Conservation (phyloP, 2,888 invertebrate species). For the Plemyria rubiginata region DNA sequence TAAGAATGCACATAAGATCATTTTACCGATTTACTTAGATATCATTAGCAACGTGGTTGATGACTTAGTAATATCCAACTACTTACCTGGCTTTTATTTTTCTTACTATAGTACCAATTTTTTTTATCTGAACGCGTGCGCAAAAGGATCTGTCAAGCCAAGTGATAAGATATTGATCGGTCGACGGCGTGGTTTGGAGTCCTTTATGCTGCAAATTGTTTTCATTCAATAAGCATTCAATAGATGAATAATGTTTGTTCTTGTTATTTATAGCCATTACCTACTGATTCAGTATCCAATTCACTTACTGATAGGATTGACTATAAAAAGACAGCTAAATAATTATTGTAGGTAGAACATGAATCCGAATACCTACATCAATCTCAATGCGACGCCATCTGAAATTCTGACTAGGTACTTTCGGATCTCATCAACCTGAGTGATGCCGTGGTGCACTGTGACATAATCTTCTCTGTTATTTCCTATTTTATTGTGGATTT, state of each 20-base stretch:
- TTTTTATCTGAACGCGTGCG: slow-evolving; percentile 15
- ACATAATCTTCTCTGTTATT: slow-evolving; percentile 8
- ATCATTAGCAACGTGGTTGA: too few species aligned
- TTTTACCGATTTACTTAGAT: too few species aligned
- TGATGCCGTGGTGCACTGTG: slow-evolving; percentile 39
- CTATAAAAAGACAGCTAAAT: slow-evolving; percentile 33
- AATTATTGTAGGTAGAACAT: slow-evolving; percentile 32
- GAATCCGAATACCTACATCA: slow-evolving; percentile 40
- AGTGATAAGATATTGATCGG: slow-evolving; percentile 19
- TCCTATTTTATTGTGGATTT: slow-evolving; percentile 55
- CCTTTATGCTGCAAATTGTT: slow-evolving; percentile 9
- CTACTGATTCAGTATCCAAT: neutral
- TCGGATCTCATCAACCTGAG: slow-evolving; percentile 67
- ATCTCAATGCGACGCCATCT: slow-evolving; percentile 39
- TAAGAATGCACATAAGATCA: too few species aligned
- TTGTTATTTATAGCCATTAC: neutral
- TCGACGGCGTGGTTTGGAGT: slow-evolving; percentile 15
- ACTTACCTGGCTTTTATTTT: neutral
- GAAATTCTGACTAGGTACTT: slow-evolving; percentile 46
- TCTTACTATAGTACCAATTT: slow-evolving; percentile 4
- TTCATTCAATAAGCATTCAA: slow-evolving; percentile 1
- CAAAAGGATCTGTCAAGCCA: slow-evolving; percentile 19
- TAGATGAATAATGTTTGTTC: neutral
- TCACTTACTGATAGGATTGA: slow-evolving; percentile 9
- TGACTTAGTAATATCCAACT: neutral